phyloP scores from a whole-genome alignment of 2,797 vertebrate species.

The Yasuhikotakia modesta region DNA sequence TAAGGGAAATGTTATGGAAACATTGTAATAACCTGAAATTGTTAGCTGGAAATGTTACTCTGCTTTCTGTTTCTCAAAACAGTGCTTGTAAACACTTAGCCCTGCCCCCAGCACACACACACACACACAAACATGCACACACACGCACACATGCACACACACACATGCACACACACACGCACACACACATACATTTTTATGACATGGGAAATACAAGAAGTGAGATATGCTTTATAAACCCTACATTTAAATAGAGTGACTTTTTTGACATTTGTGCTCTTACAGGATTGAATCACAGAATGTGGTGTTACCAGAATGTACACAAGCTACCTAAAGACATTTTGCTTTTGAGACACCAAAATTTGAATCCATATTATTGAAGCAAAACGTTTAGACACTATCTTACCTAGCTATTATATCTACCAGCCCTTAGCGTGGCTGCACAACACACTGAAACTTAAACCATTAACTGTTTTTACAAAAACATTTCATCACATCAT shows the following conservation, averaged over 20 bases:
- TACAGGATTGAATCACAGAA: background rate
- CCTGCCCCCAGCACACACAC: background rate
- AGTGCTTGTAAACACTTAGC: background rate
- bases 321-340: background rate
- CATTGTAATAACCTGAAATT: too few relatives aligned
- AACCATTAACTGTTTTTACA: constrained; percentile 8
- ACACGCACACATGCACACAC: too few relatives aligned
- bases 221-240: background rate
- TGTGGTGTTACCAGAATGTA: background rate
- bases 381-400: background rate
- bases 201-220: too few relatives aligned
- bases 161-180: too few relatives aligned
- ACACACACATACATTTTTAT: constrained; percentile 2
- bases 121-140: background rate
- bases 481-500: background rate
- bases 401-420: background rate
- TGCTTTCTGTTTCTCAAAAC: background rate
- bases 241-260: background rate
- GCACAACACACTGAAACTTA: background rate
- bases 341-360: background rate
- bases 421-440: background rate
- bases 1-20: too few relatives aligned
- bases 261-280: background rate
- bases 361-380: background rate
- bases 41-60: too few relatives aligned